Percentiles rank a stretch among this genome's conserved stretches.
These are phyloP conservation scores for Lathamus discolor DNA, from an alignment of 2,113 vertebrate genomes.

Conservation along the genomic window DNA sequence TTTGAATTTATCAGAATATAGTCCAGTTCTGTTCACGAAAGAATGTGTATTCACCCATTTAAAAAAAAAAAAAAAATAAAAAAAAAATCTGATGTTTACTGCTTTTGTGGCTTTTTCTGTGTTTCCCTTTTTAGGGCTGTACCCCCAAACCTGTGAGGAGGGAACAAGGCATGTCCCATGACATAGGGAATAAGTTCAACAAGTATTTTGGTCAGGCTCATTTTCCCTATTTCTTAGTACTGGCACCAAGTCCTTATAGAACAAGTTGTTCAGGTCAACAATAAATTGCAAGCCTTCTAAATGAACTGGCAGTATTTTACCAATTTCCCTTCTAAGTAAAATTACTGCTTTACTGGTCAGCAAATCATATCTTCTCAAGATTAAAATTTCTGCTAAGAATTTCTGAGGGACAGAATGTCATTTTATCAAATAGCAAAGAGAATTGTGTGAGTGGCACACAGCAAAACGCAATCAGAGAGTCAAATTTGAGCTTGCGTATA, in stretches of 20 bases:
- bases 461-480: background rate
- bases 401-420: background rate
- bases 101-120: background rate
- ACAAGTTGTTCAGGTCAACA: background rate
- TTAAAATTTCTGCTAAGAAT: background rate
- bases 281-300: background rate
- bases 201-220: background rate
- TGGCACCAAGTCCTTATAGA: background rate
- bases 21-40: background rate
- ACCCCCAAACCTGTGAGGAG: background rate
- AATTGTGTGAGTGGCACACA: background rate
- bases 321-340: background rate
- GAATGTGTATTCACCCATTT: background rate
- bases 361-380: background rate
- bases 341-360: background rate
- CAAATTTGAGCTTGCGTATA: background rate
- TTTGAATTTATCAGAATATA: background rate
- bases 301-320: background rate
- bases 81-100: background rate
- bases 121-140: background rate
- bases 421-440: background rate
- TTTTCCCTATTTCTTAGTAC: background rate
- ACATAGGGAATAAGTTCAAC: background rate
- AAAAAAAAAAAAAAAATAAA: background rate
- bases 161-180: background rate